A percentile compares a stretch with the other conserved stretches of the same genome.
phyloP scores from a whole-genome alignment of 2,888 invertebrate genomes.

The Cataglyphis livida region DNA sequence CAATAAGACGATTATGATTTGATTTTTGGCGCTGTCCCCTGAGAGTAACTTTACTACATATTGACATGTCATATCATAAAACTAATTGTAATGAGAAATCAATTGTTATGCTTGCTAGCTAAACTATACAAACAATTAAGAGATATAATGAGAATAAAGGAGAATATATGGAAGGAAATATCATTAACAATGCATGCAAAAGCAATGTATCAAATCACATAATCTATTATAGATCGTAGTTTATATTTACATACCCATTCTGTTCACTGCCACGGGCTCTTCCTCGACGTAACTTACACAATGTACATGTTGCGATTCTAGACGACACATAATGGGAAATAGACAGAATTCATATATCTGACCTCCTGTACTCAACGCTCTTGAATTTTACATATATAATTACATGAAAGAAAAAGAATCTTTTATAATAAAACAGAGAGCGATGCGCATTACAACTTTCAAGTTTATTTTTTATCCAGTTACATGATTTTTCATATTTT shows the following conservation, averaged over 20 bases:
- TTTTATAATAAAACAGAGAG: slow-evolving; percentile 76
- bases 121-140: slow-evolving; percentile 75
- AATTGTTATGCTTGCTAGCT: slow-evolving; percentile 84
- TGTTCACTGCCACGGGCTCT: slow-evolving; percentile 83
- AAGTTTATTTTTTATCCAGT: slow-evolving; percentile 78
- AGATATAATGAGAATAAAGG: slow-evolving; percentile 73
- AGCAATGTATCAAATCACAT: slow-evolving; percentile 84
- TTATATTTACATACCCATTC: slow-evolving; percentile 79
- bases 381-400: slow-evolving; percentile 60
- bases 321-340: slow-evolving; percentile 53
- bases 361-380: slow-evolving; percentile 51
- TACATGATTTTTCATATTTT: slow-evolving; percentile 80
- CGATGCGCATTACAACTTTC: slow-evolving; percentile 76
- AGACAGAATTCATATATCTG: slow-evolving; percentile 52
- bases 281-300: slow-evolving; percentile 74
- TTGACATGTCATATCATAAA: slow-evolving; percentile 83
- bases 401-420: slow-evolving; percentile 53
- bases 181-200: slow-evolving; percentile 83
- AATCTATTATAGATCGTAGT: slow-evolving; percentile 80
- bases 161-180: slow-evolving; percentile 70
- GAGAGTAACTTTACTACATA: slow-evolving; percentile 81
- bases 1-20: slow-evolving; percentile 79
- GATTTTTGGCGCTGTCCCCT: slow-evolving; percentile 79
- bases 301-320: slow-evolving; percentile 71
- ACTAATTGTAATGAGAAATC: slow-evolving; percentile 77